Percentiles rank a stretch among this genome's conserved stretches.
phyloP scores from a whole-genome alignment of 2,888 invertebrate species.

The Lypha dubia region DNA sequence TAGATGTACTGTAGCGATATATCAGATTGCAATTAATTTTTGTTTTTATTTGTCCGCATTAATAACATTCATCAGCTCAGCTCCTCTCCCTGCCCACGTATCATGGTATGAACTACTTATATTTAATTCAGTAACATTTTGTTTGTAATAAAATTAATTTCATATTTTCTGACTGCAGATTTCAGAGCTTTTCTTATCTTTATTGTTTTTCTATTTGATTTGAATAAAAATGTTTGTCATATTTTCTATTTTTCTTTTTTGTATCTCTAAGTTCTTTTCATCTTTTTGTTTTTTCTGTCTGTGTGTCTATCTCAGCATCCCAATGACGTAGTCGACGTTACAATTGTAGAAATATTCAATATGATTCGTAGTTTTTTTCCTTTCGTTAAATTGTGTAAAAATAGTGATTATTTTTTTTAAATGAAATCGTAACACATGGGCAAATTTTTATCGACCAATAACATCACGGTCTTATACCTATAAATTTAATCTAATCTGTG shows the following conservation, averaged over 20 bases:
- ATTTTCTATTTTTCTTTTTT: conserved; percentile 7
- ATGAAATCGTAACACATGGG: conserved; percentile 13
- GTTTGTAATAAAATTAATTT: conserved; percentile 24
- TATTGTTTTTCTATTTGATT: conserved; percentile 35
- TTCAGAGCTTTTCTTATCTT: conserved; percentile 42
- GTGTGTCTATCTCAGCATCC: conserved; percentile 21
- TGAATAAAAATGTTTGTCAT: conserved; percentile 16
- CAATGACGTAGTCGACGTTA: conserved; percentile 31
- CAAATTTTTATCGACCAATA: conserved; percentile 33
- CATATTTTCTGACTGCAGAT: conserved; percentile 28
- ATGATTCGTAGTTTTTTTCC: neutral
- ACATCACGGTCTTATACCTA: neutral
- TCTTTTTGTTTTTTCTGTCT: conserved; percentile 26
- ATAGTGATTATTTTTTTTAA: conserved; percentile 3
- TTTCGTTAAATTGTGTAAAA: neutral
- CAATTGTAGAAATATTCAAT: conserved; percentile 1
- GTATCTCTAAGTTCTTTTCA: conserved; percentile 10
- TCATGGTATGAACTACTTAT: conserved; percentile 17
- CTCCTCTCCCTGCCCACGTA: neutral
- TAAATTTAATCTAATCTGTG: neutral
- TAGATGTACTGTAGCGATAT: conserved; percentile 18
- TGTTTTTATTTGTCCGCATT: conserved; percentile 52
- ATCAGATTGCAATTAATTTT: conserved; percentile 39
- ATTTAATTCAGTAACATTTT: conserved; percentile 34
- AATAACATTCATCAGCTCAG: conserved; percentile 26